Percentiles rank a stretch among this genome's conserved stretches.
These are phyloP conservation scores for Drosophila pseudotakahashii DNA, from an alignment of 2,888 invertebrate genomes.

Conservation along the genomic window DNA sequence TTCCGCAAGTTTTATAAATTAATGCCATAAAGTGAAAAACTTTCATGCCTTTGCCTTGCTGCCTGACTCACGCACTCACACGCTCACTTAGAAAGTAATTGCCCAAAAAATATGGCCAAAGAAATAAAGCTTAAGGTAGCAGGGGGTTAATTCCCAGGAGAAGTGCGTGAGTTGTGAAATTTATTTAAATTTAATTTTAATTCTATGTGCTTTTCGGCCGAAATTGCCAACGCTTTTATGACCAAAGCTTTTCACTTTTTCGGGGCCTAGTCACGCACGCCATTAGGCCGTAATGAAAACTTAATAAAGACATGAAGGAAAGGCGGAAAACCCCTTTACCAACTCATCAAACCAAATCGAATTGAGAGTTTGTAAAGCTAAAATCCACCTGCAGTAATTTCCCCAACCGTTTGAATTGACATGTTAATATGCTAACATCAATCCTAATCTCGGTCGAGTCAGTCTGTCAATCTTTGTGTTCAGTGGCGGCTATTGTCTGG, in stretches of 20 bases:
- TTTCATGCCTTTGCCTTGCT: conserved; percentile 60
- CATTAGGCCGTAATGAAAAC: conserved; percentile 25
- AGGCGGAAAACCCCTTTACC: conserved; percentile 8
- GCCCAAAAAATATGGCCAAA: conserved; percentile 61
- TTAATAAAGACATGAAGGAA: conserved; percentile 17
- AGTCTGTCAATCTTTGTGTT: conserved; percentile 31
- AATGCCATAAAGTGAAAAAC: conserved; percentile 67
- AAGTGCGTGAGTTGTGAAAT: conserved; percentile 67
- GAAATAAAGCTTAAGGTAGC: neutral
- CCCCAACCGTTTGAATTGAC: conserved; percentile 21
- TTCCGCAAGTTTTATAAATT: conserved; percentile 44
- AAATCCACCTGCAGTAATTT: conserved; percentile 3
- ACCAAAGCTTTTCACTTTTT: conserved; percentile 58
- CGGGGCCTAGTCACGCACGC: conserved; percentile 59
- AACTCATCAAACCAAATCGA: conserved; percentile 17
- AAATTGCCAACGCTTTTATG: conserved; percentile 39
- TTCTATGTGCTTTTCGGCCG: conserved; percentile 54
- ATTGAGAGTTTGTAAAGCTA: conserved; percentile 1
- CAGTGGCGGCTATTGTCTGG: conserved; percentile 46
- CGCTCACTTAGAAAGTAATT: conserved; percentile 72
- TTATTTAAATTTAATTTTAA: conserved; percentile 78
- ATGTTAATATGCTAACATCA: conserved; percentile 69
- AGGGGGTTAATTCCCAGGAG: conserved; percentile 34
- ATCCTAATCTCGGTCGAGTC: conserved; percentile 54
- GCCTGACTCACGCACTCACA: conserved; percentile 65